Conservation (phyloP, 2,888 invertebrate species). For the Ormia ochracea region DNA sequence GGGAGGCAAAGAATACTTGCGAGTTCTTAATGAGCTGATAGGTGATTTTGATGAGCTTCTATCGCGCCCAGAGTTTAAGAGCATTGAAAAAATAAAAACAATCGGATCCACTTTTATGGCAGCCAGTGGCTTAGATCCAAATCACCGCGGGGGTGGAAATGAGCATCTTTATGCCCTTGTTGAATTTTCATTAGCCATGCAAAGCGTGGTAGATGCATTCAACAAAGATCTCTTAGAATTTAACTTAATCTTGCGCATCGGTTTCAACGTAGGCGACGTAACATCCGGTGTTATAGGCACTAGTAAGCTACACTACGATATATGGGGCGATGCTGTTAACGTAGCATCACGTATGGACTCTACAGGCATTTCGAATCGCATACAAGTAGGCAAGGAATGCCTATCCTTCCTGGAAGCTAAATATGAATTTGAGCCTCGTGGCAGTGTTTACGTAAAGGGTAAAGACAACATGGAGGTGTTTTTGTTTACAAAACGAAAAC, state of each 20-base stretch:
- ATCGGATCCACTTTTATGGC: slow-evolving; percentile 99
- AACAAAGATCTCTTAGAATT: slow-evolving; percentile 94
- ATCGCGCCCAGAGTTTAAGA: slow-evolving; percentile 86
- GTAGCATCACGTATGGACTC: slow-evolving; percentile 98
- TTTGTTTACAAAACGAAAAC: slow-evolving; percentile 78
- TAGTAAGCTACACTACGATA: slow-evolving; percentile 96
- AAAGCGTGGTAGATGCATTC: slow-evolving; percentile 89
- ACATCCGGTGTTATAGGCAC: slow-evolving; percentile 98
- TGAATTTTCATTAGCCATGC: slow-evolving; percentile 95
- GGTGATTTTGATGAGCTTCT: slow-evolving; percentile 97
- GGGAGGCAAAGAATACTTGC: slow-evolving; percentile 94
- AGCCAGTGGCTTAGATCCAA: slow-evolving; percentile 94
- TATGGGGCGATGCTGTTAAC: slow-evolving; percentile 99
- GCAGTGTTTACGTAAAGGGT: slow-evolving; percentile 96
- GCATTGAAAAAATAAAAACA: slow-evolving; percentile 98
- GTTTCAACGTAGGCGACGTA: slow-evolving; percentile 95
- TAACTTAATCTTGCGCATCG: slow-evolving; percentile 89
- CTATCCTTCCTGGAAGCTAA: slow-evolving; percentile 82
- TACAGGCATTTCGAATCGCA: slow-evolving; percentile 90
- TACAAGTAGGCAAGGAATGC: slow-evolving; percentile 89
- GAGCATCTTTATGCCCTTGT: slow-evolving; percentile 89
- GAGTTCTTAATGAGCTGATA: slow-evolving; percentile 96
- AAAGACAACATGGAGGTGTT: slow-evolving; percentile 97
- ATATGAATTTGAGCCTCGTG: slow-evolving; percentile 94
- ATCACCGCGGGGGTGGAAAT: slow-evolving; percentile 82